Evolutionary conservation across 2,888 invertebrate genomes (phyloP), one percentile per base, ranked within the genome.

Genomic region (Aspidiotus destructor): DNA sequence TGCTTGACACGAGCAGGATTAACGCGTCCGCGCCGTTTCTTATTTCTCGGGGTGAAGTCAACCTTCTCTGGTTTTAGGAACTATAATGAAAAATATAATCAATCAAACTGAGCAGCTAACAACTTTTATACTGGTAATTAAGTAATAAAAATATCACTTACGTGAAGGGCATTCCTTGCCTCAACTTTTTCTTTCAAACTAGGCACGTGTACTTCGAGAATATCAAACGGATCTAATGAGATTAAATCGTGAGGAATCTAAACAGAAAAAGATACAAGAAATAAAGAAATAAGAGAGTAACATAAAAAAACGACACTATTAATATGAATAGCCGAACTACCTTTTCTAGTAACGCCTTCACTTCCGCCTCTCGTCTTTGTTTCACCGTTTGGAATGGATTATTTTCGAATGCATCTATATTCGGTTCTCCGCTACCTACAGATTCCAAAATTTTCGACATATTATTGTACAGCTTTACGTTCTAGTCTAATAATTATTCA

Each of bases 371-470:
- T 73, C 85, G 85, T 72, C 97, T 83, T 77, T 99, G 99, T 13
- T 83, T 83, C 76, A 89, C 92, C 0, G 86, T 92, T 78, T 96
- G 94, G 83, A 86, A n/a, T n/a, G n/a, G 99, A 86, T 99, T 99
- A 68, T 85, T 86, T 78, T 98, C 97, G 68, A 92, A 80, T 0
- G 92, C 94, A 80, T 99, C n/a, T n/a, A 89, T 96, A 79, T 99
- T 97, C 0, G 99, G 86, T 78, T 99, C 97, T 40, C 93, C 98
- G 72, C 91, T 83, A 72, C 89, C 88, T 87, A 74, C 70, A 74
- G 76, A 67, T 15, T 54, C 5, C 41, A 28, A 16, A 60, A 40
- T 60, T 15, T 13, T 11, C 28, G 28, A 28, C 28, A 5, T 5
- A 28, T 28, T 28, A 28, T 28, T 28, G n/a, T 60, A 13, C 16